Evolutionary conservation across 2,888 invertebrate genomes (phyloP).

Genomic region (Drosophila nigricruria): DNA sequence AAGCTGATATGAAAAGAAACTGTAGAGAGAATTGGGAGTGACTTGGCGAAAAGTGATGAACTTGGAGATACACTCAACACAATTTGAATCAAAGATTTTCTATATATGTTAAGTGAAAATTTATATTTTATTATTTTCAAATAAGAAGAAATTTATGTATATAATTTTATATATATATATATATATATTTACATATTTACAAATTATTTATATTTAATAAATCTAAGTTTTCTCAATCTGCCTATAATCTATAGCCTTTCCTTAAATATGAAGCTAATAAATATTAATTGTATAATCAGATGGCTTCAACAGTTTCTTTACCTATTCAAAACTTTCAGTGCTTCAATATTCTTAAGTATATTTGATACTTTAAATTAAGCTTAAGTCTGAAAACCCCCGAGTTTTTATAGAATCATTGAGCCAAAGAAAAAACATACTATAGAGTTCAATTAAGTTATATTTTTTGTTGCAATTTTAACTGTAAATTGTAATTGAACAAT

Average conservation of each 20-base stretch:
- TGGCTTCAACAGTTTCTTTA: not conserved
- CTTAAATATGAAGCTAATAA: not conserved
- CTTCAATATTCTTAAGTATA: not conserved
- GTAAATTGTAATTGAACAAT: slow-evolving; percentile 10
- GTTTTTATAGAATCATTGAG: too few relatives aligned
- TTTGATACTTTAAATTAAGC: too few relatives aligned
- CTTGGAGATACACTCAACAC: too few relatives aligned
- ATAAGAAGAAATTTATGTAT: too few relatives aligned
- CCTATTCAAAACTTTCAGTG: slow-evolving; percentile 1
- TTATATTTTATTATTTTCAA: not conserved
- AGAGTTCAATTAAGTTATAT: not conserved
- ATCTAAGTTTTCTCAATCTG: too few relatives aligned
- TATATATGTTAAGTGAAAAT: not conserved
- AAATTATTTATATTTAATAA: too few relatives aligned
- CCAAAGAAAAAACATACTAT: not conserved
- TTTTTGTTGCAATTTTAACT: not conserved
- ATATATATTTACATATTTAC: too few relatives aligned
- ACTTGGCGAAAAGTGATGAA: not conserved
- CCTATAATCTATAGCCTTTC: too few relatives aligned
- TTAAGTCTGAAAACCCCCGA: too few relatives aligned
- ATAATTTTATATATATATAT: too few relatives aligned
- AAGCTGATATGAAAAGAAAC: not conserved
- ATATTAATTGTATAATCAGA: not conserved
- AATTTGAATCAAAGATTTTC: not conserved
- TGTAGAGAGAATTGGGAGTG: too few relatives aligned